phyloP scores from a whole-genome alignment of 2,113 vertebrate species.

The Donacobius atricapilla region DNA sequence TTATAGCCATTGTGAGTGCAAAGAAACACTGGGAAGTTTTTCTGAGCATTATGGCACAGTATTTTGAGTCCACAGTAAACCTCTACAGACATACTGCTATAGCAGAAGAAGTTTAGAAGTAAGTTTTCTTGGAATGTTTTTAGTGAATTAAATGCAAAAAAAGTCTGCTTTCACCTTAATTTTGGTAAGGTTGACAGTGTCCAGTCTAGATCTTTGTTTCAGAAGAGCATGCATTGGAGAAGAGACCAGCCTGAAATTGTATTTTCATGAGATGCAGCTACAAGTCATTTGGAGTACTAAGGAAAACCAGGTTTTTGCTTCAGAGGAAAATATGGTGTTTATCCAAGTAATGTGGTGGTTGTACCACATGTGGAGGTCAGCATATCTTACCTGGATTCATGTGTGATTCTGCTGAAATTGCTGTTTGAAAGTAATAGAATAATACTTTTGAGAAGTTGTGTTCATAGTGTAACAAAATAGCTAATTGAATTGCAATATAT shows the following conservation, averaged over 20 bases:
- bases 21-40: conserved; percentile 54
- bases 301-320: conserved; percentile 26
- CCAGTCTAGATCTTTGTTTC: conserved; percentile 26
- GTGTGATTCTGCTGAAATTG: conserved; percentile 40
- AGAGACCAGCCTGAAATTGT: not conserved
- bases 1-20: conserved; percentile 43
- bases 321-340: not conserved
- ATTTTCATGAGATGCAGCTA: conserved; percentile 36
- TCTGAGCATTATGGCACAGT: conserved; percentile 37
- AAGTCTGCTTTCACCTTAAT: conserved; percentile 29
- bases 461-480: conserved; percentile 52
- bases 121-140: conserved; percentile 60
- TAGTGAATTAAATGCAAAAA: conserved; percentile 39
- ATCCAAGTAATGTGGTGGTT: not conserved
- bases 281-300: conserved; percentile 65
- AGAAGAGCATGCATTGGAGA: not conserved
- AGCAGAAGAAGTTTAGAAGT: not conserved
- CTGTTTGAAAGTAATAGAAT: conserved; percentile 50
- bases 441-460: conserved; percentile 39
- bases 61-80: conserved; percentile 30
- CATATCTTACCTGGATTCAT: conserved; percentile 18
- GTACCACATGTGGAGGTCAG: not conserved
- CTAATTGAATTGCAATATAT: conserved; percentile 61
- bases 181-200: conserved; percentile 35
- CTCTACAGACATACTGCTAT: conserved; percentile 54